Evolutionary conservation across 2,888 invertebrate genomes (phyloP).

Genomic region (Epistrophella euchroma): DNA sequence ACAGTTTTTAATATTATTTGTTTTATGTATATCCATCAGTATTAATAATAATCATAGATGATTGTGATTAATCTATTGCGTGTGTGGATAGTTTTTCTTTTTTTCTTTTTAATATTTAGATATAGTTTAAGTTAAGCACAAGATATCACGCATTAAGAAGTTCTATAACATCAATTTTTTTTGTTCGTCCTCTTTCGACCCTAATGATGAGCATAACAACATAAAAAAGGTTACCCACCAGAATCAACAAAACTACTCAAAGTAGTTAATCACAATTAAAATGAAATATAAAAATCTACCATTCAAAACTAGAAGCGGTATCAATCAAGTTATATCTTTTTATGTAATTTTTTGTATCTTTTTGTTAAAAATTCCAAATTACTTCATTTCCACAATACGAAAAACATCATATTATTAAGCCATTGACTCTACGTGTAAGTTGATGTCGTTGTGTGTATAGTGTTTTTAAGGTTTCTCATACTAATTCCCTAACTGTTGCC

Average conservation of each 20-base stretch:
- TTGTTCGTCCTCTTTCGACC: conserved; percentile 13
- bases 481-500: conserved; percentile 57
- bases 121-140: conserved; percentile 10
- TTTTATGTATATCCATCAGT: neutral
- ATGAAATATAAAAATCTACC: conserved; percentile 21
- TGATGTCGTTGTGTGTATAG: neutral
- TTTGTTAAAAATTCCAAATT: neutral
- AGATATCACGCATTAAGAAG: conserved; percentile 27
- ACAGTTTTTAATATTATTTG: neutral
- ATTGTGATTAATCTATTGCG: conserved; percentile 36
- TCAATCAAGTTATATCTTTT: conserved; percentile 20
- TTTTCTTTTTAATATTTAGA: neutral
- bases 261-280: conserved; percentile 45
- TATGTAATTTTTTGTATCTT: conserved; percentile 8
- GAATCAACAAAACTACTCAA: conserved; percentile 18
- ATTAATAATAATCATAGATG: neutral
- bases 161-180: neutral
- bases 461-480: conserved; percentile 7
- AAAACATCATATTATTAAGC: conserved; percentile 38
- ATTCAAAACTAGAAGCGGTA: conserved; percentile 28
- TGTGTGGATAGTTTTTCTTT: neutral
- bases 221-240: neutral
- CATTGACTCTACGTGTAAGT: conserved; percentile 3
- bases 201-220: conserved; percentile 10
- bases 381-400: conserved; percentile 13